phyloP scores from a whole-genome alignment of 2,113 vertebrate genomes.

The Neoarius graeffei region DNA sequence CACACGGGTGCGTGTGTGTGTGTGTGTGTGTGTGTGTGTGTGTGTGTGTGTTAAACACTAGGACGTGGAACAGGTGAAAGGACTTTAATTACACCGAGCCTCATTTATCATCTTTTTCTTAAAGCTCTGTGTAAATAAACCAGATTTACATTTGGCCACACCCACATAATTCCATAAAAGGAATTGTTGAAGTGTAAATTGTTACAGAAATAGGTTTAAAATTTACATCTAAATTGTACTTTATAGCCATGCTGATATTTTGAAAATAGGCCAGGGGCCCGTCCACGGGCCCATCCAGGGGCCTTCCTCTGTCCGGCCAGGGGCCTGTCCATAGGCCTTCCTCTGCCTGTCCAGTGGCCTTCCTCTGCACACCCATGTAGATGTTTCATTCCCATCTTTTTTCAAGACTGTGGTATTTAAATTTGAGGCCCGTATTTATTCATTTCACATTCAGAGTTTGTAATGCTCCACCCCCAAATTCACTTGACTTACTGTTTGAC shows the following conservation, averaged over 20 bases:
- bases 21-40: too few species aligned
- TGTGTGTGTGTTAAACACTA: not conserved
- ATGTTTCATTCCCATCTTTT: too few species aligned
- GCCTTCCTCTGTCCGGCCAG: not conserved
- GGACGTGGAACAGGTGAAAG: not conserved
- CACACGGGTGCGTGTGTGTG: not conserved
- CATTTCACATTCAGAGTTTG: too few species aligned
- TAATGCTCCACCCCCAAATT: too few species aligned
- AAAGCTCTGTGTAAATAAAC: not conserved
- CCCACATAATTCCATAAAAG: not conserved
- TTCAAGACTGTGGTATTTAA: too few species aligned
- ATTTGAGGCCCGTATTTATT: too few species aligned
- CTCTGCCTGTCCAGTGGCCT: not conserved
- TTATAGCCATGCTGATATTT: too few species aligned
- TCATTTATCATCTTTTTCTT: not conserved
- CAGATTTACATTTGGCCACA: not conserved
- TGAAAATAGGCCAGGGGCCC: not conserved
- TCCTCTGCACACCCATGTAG: not conserved
- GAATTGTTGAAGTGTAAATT: too few species aligned
- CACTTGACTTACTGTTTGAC: too few species aligned
- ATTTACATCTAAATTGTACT: too few species aligned
- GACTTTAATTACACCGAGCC: not conserved
- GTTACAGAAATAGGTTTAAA: too few species aligned
- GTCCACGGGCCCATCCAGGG: not conserved
- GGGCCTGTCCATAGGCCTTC: not conserved